Base-by-base conservation (phyloP, 2,113 vertebrate genomes). In the Dasyornis broadbenti region DNA sequence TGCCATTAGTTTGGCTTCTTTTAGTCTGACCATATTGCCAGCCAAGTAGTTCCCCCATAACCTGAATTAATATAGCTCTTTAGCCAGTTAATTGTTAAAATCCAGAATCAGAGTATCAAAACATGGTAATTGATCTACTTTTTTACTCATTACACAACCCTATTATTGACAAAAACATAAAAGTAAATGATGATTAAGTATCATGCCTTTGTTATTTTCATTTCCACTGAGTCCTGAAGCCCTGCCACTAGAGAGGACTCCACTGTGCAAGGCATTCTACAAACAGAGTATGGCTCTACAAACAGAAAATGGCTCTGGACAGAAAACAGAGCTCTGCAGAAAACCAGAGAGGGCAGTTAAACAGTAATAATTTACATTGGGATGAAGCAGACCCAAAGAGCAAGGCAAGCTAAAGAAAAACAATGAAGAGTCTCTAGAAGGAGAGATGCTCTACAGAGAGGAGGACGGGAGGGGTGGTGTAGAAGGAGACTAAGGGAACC, bases 91-190 rank as follows among this genome's bases (percentile, higher is more conserved):
- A 78, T 80, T 73, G 13, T 77, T 75, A 66, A 52, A 92, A 84
- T 80, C 17, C 52, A 86, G 39, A 66, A 42, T 70, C 33, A 53
- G 68, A 80, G 30, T 57, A 94, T 66, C 71, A 92, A 92, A 96
- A 86, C n/a, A 71, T 35, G 30, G 40, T 56, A 89, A 42, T 11
- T 37, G 42, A 42, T 90, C 68, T 82, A 59, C 33, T 59, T 82
- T 66, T 89, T 89, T 60, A 11, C 40, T 90, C 66, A 64, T 87
- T 86, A 89, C 30, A 71, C 26, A 5, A 4, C 20, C 16, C 40
- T 59, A 14, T 57, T 80, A 92, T 60, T 79, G 89, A 95, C 81
- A 92, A 52, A 56, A 84, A 49, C 89, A 91, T 89, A 68, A 91
- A 86, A 97, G 45, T 37, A 91, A 91, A 79, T 45, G 3, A 89